phyloP scores from a whole-genome alignment of 2,113 vertebrate species.

The Himantopus leucocephalus region DNA sequence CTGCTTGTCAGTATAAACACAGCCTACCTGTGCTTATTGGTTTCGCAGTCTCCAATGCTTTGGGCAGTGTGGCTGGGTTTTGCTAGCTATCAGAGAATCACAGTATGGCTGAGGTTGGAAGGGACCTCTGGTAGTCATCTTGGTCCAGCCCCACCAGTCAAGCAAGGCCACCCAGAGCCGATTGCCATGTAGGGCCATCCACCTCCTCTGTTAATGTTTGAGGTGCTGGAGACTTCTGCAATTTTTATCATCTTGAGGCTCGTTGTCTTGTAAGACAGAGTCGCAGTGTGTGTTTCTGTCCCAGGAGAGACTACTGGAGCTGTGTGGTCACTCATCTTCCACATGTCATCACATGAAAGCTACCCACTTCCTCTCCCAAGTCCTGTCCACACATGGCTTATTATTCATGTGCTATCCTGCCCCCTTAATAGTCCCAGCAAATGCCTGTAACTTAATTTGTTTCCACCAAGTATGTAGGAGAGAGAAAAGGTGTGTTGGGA shows the following conservation, averaged over 20 bases:
- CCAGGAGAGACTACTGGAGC: background rate
- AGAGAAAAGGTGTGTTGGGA: background rate
- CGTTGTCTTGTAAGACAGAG: background rate
- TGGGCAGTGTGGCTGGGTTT: background rate
- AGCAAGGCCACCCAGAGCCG: background rate
- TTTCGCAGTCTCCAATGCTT: background rate
- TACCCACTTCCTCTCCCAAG: background rate
- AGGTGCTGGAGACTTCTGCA: background rate
- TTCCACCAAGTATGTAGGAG: background rate
- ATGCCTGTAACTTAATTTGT: background rate
- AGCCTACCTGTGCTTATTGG: background rate
- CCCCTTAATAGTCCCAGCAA: background rate
- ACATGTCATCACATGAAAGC: background rate
- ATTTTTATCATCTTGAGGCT: background rate
- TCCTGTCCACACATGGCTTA: background rate
- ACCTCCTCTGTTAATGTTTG: background rate
- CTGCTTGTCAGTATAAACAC: background rate
- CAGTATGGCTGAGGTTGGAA: background rate
- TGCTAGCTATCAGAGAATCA: background rate
- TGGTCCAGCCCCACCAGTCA: background rate
- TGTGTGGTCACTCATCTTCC: background rate
- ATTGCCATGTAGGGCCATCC: background rate
- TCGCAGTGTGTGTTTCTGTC: background rate
- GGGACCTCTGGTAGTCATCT: background rate
- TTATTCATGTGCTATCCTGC: background rate